Evolutionary conservation across 2,797 vertebrate species (phyloP), one percentile per base, ranked within the genome.

Genomic region (Anguilla megastoma): DNA sequence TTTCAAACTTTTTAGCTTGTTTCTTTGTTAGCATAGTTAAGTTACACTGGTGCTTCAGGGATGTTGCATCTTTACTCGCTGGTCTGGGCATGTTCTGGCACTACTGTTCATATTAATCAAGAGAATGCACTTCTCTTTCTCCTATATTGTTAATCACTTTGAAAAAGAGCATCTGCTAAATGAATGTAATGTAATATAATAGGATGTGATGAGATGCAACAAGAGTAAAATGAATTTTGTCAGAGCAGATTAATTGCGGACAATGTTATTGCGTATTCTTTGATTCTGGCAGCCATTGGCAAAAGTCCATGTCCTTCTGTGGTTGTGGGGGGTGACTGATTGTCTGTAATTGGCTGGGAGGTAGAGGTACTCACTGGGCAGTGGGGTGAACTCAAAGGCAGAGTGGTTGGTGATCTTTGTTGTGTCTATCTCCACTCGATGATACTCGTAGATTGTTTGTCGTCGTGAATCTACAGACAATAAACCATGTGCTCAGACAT

Each of bases 391-490:
- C 94, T 98, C 97, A 91, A 99, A 97, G 0, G 98, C 97, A 0
- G 98, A 96, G 66, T 87, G 87, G 89, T 88, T 98, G 86, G 91
- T 89, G 58, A 99, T 97, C 93, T 94, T 97, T 88, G 95, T 93
- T 87, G 95, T 95, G 94, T 99, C 95, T 58, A 99, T 95, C 93
- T 99, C 98, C 91, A 99, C 97, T 0, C 98, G 96, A 69, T 99
- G 98, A 50, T 99, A 99, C 87, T 99, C 98, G 0, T 98, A 99
- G 93, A 99, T 99, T 0, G 97, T 98, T 27, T 95, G 93, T 0
- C 93, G 96, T 71, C 94, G 96, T 2, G 94, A 90, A 89, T 97
- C 98, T 98, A 89, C 30, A n/a, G 87, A 60, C 18, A 50, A 9
- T n/a, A 82, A 82, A 82, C 45, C 18, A 50, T 9, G 2, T 50